phyloP scores from a whole-genome alignment of 2,113 vertebrate genomes.

The Amia ocellicauda region DNA sequence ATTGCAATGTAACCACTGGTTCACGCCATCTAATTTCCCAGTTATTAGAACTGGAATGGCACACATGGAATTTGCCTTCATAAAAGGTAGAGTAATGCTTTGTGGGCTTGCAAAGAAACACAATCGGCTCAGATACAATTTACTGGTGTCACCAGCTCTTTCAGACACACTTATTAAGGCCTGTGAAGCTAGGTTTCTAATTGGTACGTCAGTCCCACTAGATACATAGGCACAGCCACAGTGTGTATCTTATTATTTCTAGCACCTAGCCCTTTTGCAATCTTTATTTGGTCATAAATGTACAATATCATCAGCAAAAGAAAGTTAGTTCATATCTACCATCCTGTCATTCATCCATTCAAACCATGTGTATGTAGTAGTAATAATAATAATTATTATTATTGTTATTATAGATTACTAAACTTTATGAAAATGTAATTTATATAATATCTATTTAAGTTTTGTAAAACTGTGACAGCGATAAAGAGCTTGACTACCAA shows the following conservation, averaged over 20 bases:
- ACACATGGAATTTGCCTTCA: not conserved
- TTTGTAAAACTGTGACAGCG: too few relatives aligned
- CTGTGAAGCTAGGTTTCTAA: slow-evolving; percentile 51
- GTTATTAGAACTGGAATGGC: not conserved
- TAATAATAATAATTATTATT: too few relatives aligned
- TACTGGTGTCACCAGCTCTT: not conserved
- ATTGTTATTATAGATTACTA: too few relatives aligned
- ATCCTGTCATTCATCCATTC: not conserved
- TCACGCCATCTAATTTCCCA: not conserved
- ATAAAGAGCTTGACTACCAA: too few relatives aligned
- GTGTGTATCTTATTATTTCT: slow-evolving; percentile 70
- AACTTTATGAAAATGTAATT: too few relatives aligned
- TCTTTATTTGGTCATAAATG: slow-evolving; percentile 41
- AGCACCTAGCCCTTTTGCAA: slow-evolving; percentile 63
- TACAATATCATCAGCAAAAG: not conserved
- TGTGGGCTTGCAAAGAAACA: not conserved
- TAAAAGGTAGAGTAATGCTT: not conserved
- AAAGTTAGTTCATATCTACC: not conserved
- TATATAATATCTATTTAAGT: too few relatives aligned
- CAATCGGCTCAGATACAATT: not conserved
- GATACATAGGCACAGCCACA: slow-evolving; percentile 47
- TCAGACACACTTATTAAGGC: slow-evolving; percentile 49
- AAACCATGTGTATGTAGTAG: too few relatives aligned
- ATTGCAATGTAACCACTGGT: not conserved
- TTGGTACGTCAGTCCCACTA: slow-evolving; percentile 62